These are phyloP conservation scores for Hypolimnas misippus DNA, from an alignment of 2,888 invertebrate species.

Conservation along the genomic window DNA sequence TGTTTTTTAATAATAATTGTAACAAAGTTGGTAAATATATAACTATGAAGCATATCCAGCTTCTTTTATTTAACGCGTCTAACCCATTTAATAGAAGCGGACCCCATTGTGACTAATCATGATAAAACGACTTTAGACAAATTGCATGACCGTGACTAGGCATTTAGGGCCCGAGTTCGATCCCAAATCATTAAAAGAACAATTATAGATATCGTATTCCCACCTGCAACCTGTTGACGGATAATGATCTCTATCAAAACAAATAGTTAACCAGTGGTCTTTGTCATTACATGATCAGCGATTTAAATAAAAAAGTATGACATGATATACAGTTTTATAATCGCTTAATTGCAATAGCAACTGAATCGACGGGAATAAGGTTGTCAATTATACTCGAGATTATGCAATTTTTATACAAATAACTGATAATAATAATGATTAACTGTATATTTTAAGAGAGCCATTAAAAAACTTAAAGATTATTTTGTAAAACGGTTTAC, in stretches of 20 bases:
- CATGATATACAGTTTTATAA: constrained; percentile 29
- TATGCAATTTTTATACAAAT: constrained; percentile 26
- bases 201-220: constrained; percentile 82
- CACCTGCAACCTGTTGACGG: constrained; percentile 80
- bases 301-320: constrained; percentile 24
- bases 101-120: constrained; percentile 83
- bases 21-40: constrained; percentile 24
- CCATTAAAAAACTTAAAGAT: constrained; percentile 14
- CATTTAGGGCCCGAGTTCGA: constrained; percentile 72
- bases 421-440: constrained; percentile 16
- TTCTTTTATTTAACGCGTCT: constrained; percentile 67
- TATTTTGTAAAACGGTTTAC: constrained; percentile 16
- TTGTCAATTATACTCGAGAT: constrained; percentile 19
- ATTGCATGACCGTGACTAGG: constrained; percentile 84
- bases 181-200: constrained; percentile 83
- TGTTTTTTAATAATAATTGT: constrained; percentile 32
- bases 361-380: constrained; percentile 22
- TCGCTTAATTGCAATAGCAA: constrained; percentile 27
- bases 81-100: constrained; percentile 76
- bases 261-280: constrained; percentile 65
- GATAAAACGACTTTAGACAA: constrained; percentile 84
- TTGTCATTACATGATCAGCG: constrained; percentile 37
- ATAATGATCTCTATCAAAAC: constrained; percentile 80
- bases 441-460: neutral
- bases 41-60: constrained; percentile 55